Percentiles rank a stretch among this genome's conserved stretches.
These are phyloP conservation scores for Himantopus leucocephalus DNA, from an alignment of 2,113 vertebrate species.

Conservation along the genomic window DNA sequence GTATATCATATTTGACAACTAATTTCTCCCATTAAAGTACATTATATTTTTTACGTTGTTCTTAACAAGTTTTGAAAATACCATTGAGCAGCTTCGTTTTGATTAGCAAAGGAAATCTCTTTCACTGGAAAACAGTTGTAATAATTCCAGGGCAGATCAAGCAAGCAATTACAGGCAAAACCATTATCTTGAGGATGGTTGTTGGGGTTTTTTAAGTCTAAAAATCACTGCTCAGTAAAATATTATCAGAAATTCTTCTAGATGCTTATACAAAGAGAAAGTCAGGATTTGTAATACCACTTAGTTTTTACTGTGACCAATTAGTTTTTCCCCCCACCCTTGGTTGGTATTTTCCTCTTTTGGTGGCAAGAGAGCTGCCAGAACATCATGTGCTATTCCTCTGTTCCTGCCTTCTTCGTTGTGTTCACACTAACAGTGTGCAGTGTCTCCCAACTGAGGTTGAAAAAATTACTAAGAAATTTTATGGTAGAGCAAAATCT, in stretches of 20 bases:
- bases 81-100: not conserved
- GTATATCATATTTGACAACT: not conserved
- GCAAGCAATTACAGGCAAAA: not conserved
- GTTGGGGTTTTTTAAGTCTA: not conserved
- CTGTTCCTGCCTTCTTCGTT: not conserved
- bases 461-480: not conserved
- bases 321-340: not conserved
- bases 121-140: not conserved
- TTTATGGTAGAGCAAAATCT: not conserved
- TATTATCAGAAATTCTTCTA: not conserved
- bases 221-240: not conserved
- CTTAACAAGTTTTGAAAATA: not conserved
- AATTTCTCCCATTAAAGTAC: not conserved
- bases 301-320: not conserved
- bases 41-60: not conserved
- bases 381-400: accelerated
- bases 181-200: not conserved
- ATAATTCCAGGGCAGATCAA: not conserved
- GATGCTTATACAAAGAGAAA: not conserved
- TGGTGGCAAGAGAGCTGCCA: not conserved
- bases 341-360: not conserved
- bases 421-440: not conserved
- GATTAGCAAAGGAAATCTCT: not conserved
- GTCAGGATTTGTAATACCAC: not conserved
- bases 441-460: not conserved